Evolutionary conservation across 2,888 invertebrate genomes (phyloP).

Genomic region (Agriopis aurantiaria): DNA sequence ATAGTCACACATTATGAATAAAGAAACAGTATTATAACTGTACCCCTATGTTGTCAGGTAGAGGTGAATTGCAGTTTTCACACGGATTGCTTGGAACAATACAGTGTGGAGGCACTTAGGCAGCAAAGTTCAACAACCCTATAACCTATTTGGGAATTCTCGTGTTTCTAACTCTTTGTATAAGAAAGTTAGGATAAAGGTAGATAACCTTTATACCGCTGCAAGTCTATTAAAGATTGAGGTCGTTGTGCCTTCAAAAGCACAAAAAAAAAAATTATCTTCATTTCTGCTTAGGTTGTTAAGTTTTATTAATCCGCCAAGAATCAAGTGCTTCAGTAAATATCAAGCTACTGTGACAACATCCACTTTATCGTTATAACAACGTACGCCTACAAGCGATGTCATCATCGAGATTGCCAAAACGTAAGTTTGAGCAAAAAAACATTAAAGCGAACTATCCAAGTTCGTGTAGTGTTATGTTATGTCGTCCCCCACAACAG

Average conservation of each 20-base stretch:
- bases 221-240: constrained; percentile 4
- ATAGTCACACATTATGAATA: constrained; percentile 41
- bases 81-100: constrained; percentile 78
- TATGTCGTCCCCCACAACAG: constrained; percentile 58
- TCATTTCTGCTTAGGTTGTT: neutral
- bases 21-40: constrained; percentile 41
- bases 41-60: constrained; percentile 56
- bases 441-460: constrained; percentile 44
- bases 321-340: neutral
- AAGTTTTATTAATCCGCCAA: neutral
- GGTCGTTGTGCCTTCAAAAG: constrained; percentile 2
- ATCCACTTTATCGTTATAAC: constrained; percentile 6
- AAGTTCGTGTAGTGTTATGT: constrained; percentile 47
- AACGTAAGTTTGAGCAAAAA: constrained; percentile 41
- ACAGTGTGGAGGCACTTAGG: constrained; percentile 54
- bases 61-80: constrained; percentile 73
- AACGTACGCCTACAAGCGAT: constrained; percentile 22
- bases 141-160: constrained; percentile 45
- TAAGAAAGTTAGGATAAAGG: constrained; percentile 38
- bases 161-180: constrained; percentile 39
- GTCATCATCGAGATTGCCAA: constrained; percentile 35
- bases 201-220: constrained; percentile 1
- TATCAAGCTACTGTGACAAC: neutral
- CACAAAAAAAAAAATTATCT: neutral
- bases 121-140: constrained; percentile 69